Percentiles rank a stretch among this genome's conserved stretches.
Conservation (phyloP, 2,113 vertebrate genomes). For the Phodopus roborovskii region DNA sequence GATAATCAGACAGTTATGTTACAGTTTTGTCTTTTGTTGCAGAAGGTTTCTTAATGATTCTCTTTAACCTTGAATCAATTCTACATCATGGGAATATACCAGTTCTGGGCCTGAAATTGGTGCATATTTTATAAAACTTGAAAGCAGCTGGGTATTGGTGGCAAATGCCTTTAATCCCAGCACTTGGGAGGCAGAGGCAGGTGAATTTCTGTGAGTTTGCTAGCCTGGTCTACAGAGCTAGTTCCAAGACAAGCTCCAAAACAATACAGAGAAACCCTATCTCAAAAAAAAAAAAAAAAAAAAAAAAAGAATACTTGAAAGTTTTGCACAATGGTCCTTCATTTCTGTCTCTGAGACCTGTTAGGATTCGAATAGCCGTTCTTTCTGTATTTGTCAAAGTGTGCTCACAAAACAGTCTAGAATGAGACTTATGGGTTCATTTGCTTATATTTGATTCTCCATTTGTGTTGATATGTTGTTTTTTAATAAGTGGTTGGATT, state of each 20-base stretch:
- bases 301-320: too few relatives aligned
- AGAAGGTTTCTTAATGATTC: neutral
- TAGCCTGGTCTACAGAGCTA: too few relatives aligned
- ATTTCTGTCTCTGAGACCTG: neutral
- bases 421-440: neutral
- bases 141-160: too few relatives aligned
- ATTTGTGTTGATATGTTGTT: neutral
- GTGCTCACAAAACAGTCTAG: neutral
- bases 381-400: neutral
- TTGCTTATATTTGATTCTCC: neutral
- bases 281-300: too few relatives aligned
- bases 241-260: too few relatives aligned
- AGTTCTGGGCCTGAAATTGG: neutral
- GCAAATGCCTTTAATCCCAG: too few relatives aligned
- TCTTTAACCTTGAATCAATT: slow-evolving; percentile 20
- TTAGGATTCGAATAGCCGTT: neutral
- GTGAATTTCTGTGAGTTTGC: too few relatives aligned
- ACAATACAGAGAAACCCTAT: too few relatives aligned
- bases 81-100: neutral
- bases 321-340: neutral
- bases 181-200: too few relatives aligned
- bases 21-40: neutral
- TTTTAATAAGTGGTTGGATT: slow-evolving; percentile 9
- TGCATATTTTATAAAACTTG: neutral
- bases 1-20: neutral